Base-by-base conservation (phyloP, 2,888 invertebrate species). In the Scaeva pyrastri region DNA sequence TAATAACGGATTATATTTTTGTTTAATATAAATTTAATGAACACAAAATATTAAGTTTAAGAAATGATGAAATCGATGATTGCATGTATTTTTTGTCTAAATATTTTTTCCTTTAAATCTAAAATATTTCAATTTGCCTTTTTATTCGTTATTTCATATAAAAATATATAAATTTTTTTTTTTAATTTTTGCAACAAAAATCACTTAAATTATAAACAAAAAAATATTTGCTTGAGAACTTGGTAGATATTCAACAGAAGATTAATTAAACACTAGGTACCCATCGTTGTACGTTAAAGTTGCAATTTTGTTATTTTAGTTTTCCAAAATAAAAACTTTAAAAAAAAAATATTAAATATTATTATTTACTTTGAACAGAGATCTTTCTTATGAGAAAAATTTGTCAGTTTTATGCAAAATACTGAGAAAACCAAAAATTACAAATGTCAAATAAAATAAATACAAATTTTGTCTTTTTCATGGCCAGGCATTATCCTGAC, bases 11-110 rank as follows among this genome's bases (percentile, higher is more conserved):
- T n/a, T n/a, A n/a, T n/a, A n/a, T n/a, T n/a, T 31, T 31, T 31
- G 2, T 31, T 31, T 31, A 31, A 2, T 31, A 31, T 31, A 31
- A 5, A 31, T 31, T 31, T 31, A 1, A 7, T 31, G 31, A 31
- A 31, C 31, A 31, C 31, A 31, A 31, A 2, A 58, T 23, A 16
- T 21, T 58, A 8, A 5, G 12, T 12, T 12, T 43, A 3, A 12
- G 14, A 43, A 5, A 43, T 14, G 14, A 43, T n/a, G 55, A 48
- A 60, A 55, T 60, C 55, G 55, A 70, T 55, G 70, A 75, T 23
- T 80, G 23, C 60, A 75, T 68, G 43, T 14, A 31, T 62, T 75
- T 39, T 68, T 45, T 62, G 14, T 60, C 48, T 48, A 73, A 73
- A 21, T 50, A 7, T 14, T 55, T 55, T 21, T 26, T 4, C 31